Evolutionary conservation across 2,888 invertebrate genomes (phyloP).

Genomic region (Diabrotica balteata): DNA sequence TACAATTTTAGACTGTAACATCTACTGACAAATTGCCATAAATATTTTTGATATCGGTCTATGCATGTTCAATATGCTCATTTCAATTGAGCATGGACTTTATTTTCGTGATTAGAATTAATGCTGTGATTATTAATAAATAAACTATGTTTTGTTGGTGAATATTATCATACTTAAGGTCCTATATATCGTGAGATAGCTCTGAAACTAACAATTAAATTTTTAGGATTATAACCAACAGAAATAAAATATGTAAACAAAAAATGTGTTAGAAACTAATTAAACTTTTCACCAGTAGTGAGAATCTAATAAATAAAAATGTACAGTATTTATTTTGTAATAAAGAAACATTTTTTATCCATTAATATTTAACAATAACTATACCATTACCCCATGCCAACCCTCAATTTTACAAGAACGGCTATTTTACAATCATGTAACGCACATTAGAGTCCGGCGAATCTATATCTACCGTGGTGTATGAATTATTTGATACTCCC

Average conservation of each 20-base stretch:
- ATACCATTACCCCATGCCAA: slow-evolving; percentile 52
- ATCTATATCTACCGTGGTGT: slow-evolving; percentile 1
- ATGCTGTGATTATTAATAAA: no score
- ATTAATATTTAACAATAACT: slow-evolving; percentile 51
- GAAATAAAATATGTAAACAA: slow-evolving; percentile 54
- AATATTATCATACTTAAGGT: no score
- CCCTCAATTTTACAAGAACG: slow-evolving; percentile 51
- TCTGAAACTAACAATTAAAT: slow-evolving; percentile 15
- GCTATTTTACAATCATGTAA: slow-evolving; percentile 47
- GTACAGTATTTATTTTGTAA: slow-evolving; percentile 49
- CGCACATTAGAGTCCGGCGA: slow-evolving; percentile 22
- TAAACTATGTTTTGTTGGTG: neutral
- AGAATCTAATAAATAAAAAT: slow-evolving; percentile 54
- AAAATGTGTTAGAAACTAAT: slow-evolving; percentile 50
- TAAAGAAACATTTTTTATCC: slow-evolving; percentile 50
- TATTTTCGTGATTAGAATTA: no score
- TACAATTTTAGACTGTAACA: no score
- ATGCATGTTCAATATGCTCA: no score
- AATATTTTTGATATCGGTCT: no score
- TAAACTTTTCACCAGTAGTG: slow-evolving; percentile 52
- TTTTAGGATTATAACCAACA: slow-evolving; percentile 46
- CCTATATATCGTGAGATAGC: slow-evolving; percentile 1
- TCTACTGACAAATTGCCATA: no score
- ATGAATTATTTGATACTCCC: neutral
- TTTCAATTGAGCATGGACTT: no score